Evolutionary conservation across 2,797 vertebrate species (phyloP).

Genomic region (Labroides dimidiatus): DNA sequence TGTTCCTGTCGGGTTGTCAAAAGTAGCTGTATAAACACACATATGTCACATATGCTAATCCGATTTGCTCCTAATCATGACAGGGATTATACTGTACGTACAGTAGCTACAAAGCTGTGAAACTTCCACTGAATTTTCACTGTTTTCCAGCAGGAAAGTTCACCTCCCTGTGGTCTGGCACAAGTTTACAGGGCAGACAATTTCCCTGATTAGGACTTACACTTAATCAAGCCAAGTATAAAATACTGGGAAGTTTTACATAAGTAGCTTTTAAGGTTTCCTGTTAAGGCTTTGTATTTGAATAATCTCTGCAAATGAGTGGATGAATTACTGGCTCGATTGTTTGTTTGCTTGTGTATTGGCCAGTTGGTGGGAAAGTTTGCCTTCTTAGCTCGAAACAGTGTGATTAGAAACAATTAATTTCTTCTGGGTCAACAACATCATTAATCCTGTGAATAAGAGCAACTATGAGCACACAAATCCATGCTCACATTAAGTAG

Average conservation of each 20-base stretch:
- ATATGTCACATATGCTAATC: slow-evolving; percentile 79
- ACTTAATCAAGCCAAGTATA: slow-evolving; percentile 48
- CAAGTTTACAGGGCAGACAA: slow-evolving; percentile 52
- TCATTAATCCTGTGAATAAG: slow-evolving; percentile 1
- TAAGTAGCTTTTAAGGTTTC: slow-evolving; percentile 72
- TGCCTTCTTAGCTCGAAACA: slow-evolving; percentile 18
- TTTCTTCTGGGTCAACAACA: slow-evolving; percentile 16
- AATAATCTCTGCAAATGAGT: slow-evolving; percentile 68
- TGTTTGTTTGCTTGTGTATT: slow-evolving; percentile 53
- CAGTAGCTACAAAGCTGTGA: slow-evolving; percentile 73
- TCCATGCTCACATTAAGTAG: background rate
- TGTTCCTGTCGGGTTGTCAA: slow-evolving; percentile 77
- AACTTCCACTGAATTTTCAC: slow-evolving; percentile 59
- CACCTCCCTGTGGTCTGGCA: slow-evolving; percentile 55
- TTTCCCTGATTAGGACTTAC: slow-evolving; percentile 75
- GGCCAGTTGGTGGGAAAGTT: slow-evolving; percentile 52
- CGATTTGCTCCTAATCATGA: slow-evolving; percentile 83
- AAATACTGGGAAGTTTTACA: slow-evolving; percentile 61
- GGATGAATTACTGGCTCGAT: slow-evolving; percentile 58
- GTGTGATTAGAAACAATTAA: slow-evolving; percentile 10
- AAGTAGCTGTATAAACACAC: slow-evolving; percentile 76
- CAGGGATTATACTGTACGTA: slow-evolving; percentile 80
- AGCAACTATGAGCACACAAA: background rate
- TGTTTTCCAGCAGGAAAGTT: slow-evolving; percentile 71
- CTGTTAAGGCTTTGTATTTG: slow-evolving; percentile 52